Conservation (phyloP, 2,113 vertebrate genomes). For the Cebus imitator region DNA sequence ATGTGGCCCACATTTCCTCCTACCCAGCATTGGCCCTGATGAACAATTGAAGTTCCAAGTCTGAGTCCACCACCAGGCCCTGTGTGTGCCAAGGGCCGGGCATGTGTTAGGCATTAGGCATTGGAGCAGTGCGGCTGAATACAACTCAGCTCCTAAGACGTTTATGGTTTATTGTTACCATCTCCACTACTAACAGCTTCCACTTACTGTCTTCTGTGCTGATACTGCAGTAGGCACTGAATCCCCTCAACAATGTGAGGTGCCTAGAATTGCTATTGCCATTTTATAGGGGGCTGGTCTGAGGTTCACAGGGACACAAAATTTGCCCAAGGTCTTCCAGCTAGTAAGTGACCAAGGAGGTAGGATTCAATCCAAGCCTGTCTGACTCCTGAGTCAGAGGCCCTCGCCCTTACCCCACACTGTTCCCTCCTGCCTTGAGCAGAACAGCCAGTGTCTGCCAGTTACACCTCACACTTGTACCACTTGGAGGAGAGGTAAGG, state of each 20-base stretch:
- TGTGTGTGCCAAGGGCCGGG: neutral
- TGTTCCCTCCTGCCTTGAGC: neutral
- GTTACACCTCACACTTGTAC: neutral
- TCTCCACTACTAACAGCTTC: neutral
- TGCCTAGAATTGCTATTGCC: neutral
- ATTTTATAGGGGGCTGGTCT: neutral
- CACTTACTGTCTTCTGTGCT: neutral
- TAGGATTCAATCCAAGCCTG: neutral
- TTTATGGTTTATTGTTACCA: neutral
- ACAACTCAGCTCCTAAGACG: neutral
- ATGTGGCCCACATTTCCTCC: neutral
- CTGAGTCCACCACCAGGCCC: neutral
- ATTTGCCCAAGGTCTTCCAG: neutral
- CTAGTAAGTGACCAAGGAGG: neutral
- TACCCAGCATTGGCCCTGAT: neutral
- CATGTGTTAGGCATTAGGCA: neutral
- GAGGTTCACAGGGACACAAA: neutral
- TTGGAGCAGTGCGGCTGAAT: neutral
- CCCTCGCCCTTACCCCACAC: neutral
- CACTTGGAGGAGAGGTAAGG: neutral
- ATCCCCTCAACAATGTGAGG: neutral
- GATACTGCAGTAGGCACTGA: neutral
- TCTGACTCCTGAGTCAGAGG: neutral
- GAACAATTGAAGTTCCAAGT: neutral
- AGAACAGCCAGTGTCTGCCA: neutral